These are phyloP conservation scores for Rhinatrema bivittatum DNA, from an alignment of 2,797 vertebrate genomes.

Conservation along the genomic window DNA sequence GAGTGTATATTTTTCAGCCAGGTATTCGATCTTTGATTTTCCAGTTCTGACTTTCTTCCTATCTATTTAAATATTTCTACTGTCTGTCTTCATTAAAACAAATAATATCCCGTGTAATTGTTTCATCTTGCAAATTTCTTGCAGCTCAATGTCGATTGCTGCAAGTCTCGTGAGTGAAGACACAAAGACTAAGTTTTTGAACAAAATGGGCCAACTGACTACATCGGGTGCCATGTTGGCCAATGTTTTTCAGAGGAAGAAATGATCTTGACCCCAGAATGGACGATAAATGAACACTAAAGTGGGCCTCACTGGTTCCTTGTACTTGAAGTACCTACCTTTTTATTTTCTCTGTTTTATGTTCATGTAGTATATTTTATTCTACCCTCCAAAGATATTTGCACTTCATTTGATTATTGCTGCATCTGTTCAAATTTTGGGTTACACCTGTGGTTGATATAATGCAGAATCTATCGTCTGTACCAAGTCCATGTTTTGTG, in stretches of 20 bases:
- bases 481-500: slow-evolving; percentile 69
- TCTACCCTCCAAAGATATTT: slow-evolving; percentile 97
- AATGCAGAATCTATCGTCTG: slow-evolving; percentile 66
- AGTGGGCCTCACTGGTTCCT: slow-evolving; percentile 58
- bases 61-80: too few species aligned
- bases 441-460: slow-evolving; percentile 63
- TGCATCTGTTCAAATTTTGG: slow-evolving; percentile 64
- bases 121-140: too few species aligned
- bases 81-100: too few species aligned
- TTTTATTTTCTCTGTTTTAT: slow-evolving; percentile 70
- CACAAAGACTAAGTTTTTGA: slow-evolving; percentile 97
- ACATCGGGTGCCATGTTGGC: slow-evolving; percentile 97
- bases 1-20: too few species aligned
- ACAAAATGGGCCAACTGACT: slow-evolving; percentile 98
- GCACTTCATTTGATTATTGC: slow-evolving; percentile 80
- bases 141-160: slow-evolving; percentile 90
- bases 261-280: slow-evolving; percentile 53
- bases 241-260: slow-evolving; percentile 98
- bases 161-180: slow-evolving; percentile 95
- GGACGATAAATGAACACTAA: slow-evolving; percentile 51
- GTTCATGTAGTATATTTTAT: slow-evolving; percentile 76
- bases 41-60: too few species aligned
- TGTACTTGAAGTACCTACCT: slow-evolving; percentile 93
- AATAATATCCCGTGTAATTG: too few species aligned
- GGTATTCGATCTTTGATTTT: too few species aligned